Conservation (phyloP, 2,888 invertebrate species). For the Dryomyza anilis region DNA sequence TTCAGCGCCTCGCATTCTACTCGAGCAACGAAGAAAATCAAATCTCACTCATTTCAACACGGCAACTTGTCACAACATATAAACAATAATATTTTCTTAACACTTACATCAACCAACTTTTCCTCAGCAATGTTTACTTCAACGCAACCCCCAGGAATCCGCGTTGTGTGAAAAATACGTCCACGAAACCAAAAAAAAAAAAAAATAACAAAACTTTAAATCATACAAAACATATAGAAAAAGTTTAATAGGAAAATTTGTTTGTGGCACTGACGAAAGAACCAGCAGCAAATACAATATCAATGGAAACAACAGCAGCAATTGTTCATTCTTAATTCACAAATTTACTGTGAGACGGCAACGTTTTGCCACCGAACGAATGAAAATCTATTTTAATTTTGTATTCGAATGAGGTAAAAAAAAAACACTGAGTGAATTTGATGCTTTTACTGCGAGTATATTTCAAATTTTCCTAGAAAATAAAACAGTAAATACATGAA, state of each 20-base stretch:
- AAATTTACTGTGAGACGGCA: too few species aligned
- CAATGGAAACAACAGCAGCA: not conserved
- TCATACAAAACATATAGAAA: conserved; percentile 29
- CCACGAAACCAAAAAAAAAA: too few species aligned
- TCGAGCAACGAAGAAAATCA: not conserved
- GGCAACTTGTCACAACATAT: conserved; percentile 59
- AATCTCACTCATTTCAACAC: conserved; percentile 36
- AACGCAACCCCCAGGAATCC: conserved; percentile 9
- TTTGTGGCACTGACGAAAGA: conserved; percentile 21
- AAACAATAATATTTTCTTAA: conserved; percentile 53
- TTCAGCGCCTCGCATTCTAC: not conserved
- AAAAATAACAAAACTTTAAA: conserved; percentile 43
- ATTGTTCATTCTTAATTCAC: conserved; percentile 21
- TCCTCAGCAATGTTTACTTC: not conserved
- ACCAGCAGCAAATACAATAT: not conserved
- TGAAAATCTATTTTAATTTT: too few species aligned
- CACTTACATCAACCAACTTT: conserved; percentile 39
- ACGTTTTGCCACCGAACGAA: not conserved
- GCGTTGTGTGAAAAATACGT: conserved; percentile 48
- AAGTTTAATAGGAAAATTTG: conserved; percentile 39
- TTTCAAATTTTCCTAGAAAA: conserved; percentile 21
- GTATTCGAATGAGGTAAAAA: too few species aligned
- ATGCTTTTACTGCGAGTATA: not conserved
- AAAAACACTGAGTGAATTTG: not conserved
- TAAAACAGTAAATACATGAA: conserved; percentile 41